Percentiles rank a stretch among this genome's conserved stretches.
These are phyloP conservation scores for Myanophis thanlyinensis DNA, from an alignment of 2,113 vertebrate species.

Conservation along the genomic window DNA sequence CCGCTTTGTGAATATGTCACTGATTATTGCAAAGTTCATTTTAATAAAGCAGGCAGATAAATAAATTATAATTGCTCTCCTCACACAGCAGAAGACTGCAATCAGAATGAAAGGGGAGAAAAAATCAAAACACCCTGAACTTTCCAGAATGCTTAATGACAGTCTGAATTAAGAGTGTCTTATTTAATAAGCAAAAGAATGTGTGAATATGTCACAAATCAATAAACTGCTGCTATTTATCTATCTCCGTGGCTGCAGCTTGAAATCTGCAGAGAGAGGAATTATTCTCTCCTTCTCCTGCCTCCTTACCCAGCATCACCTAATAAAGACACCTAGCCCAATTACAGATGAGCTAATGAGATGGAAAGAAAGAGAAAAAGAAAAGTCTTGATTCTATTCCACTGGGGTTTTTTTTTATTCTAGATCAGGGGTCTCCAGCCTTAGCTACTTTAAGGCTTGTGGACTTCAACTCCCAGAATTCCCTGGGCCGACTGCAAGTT, in stretches of 20 bases:
- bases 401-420: not conserved
- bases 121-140: not conserved
- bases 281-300: not conserved
- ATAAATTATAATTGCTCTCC: conserved; percentile 21
- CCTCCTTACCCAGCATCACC: not conserved
- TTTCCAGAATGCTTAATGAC: not conserved
- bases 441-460: too few relatives aligned
- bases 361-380: not conserved
- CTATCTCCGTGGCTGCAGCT: not conserved
- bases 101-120: not conserved
- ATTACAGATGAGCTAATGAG: not conserved
- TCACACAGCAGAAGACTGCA: not conserved
- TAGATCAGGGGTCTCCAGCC: not conserved
- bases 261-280: not conserved
- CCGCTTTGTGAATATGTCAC: not conserved
- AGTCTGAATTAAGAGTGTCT: conserved; percentile 3
- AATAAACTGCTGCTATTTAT: not conserved
- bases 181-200: not conserved
- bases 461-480: too few relatives aligned
- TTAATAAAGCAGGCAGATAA: conserved; percentile 10
- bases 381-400: not conserved
- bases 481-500: too few relatives aligned
- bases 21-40: conserved; percentile 8
- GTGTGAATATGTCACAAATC: conserved; percentile 8
- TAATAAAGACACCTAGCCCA: not conserved